Percentiles rank a stretch among this genome's conserved stretches.
Evolutionary conservation across 2,888 invertebrate genomes (phyloP).

Genomic region (Cephus pulcher): DNA sequence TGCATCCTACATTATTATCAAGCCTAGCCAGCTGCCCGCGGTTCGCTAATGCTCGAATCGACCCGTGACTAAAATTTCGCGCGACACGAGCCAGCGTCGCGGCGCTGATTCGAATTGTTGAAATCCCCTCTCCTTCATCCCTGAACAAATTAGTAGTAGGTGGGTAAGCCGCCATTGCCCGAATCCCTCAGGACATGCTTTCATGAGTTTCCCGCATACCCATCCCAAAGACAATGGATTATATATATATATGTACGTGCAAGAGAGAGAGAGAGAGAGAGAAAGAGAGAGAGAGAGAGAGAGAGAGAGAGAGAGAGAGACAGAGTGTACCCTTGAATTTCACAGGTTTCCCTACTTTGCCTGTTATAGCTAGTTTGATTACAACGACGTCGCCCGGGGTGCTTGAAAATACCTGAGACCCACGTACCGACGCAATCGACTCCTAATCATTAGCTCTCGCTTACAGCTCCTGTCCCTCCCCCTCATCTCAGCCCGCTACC

Average conservation of each 20-base stretch:
- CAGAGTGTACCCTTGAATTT: not conserved
- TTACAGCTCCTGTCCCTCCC: not conserved
- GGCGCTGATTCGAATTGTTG: not conserved
- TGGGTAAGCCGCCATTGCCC: not conserved
- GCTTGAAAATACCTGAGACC: not conserved
- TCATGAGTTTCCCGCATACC: not conserved
- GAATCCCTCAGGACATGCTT: not conserved
- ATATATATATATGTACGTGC: not conserved
- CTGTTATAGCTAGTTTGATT: not conserved
- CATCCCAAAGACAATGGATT: not conserved
- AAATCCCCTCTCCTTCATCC: not conserved
- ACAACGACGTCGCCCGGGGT: not conserved
- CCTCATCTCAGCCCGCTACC: too few relatives aligned
- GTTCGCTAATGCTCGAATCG: not conserved
- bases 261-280: not conserved
- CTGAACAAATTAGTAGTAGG: not conserved
- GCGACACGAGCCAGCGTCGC: not conserved
- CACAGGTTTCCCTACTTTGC: not conserved
- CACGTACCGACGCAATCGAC: not conserved
- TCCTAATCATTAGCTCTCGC: slow-evolving; percentile 2
- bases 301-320: not conserved
- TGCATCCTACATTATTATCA: not conserved
- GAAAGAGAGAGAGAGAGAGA: not conserved
- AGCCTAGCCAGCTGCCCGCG: not conserved
- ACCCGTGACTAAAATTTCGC: not conserved